Evolutionary conservation across 2,797 vertebrate genomes (phyloP), one percentile per base, ranked within the genome.

Genomic region (Meda fulgida): DNA sequence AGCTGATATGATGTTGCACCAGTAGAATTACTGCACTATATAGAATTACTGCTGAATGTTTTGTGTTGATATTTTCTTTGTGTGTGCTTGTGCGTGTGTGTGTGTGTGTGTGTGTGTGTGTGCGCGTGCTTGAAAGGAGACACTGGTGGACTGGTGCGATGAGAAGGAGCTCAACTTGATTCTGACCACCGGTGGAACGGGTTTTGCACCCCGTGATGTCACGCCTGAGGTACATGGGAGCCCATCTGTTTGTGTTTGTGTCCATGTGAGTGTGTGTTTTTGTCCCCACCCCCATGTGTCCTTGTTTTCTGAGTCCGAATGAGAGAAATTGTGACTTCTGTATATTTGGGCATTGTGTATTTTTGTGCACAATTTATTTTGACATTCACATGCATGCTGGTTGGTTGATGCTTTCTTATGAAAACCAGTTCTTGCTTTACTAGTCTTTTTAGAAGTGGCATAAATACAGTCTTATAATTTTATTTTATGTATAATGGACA

Each of bases 101-200:
- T 86, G 67, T 60, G 65, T 67, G 51, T 14, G 13, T 70, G 38
- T 77, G 43, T 84, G 51, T 84, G 67, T 60, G 65, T 67, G 51
- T 14, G 19, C 81, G 48, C 82, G 23, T 34, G 0, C 11, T 5
- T n/a, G 53, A 29, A 93, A 99, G 98, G 98, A 99, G 84, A 98
- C 97, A 19, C 95, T 99, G 85, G 91, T 99, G 95, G 98, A 98
- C 92, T 99, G 98, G 98, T 99, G 98, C 77, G 98, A 99, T 89
- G 98, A 99, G 87, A 97, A 98, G 90, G 97, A 99, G 91, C 96
- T 99, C 87, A 99, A 99, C 93, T 97, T 99, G 91, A 98, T 99
- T 91, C 94, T 99, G 91, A 99, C 98, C 63, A 99, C 98, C 29
- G 98, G 98, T 94, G 98, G 98, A 93, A 99, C 98, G 84, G 98